Evolutionary conservation across 35 echinoderm and acorn worm species (phyloP), one percentile per base, ranked within the genome.

Genomic region (Apostichopus californicus): DNA sequence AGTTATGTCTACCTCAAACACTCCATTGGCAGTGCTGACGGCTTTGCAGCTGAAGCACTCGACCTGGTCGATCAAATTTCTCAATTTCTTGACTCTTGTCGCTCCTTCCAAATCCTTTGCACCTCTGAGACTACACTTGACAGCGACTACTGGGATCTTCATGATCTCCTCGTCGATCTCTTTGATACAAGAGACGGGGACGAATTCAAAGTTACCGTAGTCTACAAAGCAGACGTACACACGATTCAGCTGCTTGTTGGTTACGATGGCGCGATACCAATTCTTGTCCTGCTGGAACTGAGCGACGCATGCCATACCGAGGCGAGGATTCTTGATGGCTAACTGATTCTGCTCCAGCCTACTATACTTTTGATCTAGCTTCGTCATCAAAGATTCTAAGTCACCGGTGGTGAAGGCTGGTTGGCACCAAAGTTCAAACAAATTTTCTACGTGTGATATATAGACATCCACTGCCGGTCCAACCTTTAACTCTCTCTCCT

Each of bases 351-450:
- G 55, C 18, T 14, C n/a, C 5, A 59, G 55, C 3, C 79, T 91
- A n/a, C 89, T 68, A 54, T 91, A 91, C 24, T 57, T 91, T 28
- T 79, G 18, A 15, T 93, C 56, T 18, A 96, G 53, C 72, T 96
- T 86, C 20, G 64, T 82, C 81, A 93, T 93, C 65, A 91, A 56
- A 9, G 15, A 79, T 18, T 91, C 89, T 9, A 91, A 68, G 59
- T 91, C 89, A 18, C 56, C 26, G 46, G 89, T 91, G 8, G 89
- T 91, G 56, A 79, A 91, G 53, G 89, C 95, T 56, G 93, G 91
- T 60, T 97, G 95, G 57, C 95, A 97, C 90, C 91, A 97, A 56
- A 97, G 90, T 56, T 97, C 93, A 18, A 17, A 90, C 6, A 94
- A 71, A 80, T 81, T 92, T 77, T 93, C 88, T 56, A 94, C 92